Evolutionary conservation across 2,888 invertebrate species (phyloP).

Genomic region (Cylindroiulus punctatus): DNA sequence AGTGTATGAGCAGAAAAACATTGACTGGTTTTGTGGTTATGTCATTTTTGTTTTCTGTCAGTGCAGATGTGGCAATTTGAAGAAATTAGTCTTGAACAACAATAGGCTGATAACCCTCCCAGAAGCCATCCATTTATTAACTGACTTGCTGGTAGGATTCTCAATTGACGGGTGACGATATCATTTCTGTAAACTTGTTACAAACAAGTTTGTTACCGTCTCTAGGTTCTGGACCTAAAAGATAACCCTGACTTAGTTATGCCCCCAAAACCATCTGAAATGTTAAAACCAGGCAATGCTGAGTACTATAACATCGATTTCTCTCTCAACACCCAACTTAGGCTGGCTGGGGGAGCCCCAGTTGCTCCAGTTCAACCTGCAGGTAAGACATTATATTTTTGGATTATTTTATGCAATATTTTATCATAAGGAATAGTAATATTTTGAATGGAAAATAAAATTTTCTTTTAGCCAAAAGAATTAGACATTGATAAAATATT

Average conservation of each 20-base stretch:
- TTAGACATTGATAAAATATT: no score
- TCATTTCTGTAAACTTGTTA: background rate
- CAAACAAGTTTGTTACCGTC: background rate
- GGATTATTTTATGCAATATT: background rate
- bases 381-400: constrained; percentile 69
- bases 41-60: constrained; percentile 48
- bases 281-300: constrained; percentile 82
- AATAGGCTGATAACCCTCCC: constrained; percentile 96
- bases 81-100: constrained; percentile 90
- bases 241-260: constrained; percentile 94
- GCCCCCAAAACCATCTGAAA: constrained; percentile 93
- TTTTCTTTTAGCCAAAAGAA: background rate
- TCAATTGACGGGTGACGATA: background rate
- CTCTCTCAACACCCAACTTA: constrained; percentile 92
- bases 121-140: constrained; percentile 94
- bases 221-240: constrained; percentile 80
- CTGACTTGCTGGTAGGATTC: constrained; percentile 76
- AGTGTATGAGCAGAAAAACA: background rate
- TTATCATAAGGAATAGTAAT: background rate
- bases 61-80: constrained; percentile 88
- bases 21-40: background rate
- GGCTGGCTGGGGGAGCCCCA: constrained; percentile 88
- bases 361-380: constrained; percentile 77
- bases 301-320: constrained; percentile 98
- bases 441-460: background rate